phyloP scores from a whole-genome alignment of 2,797 vertebrate genomes.

The Lepilemur ruficaudatus region DNA sequence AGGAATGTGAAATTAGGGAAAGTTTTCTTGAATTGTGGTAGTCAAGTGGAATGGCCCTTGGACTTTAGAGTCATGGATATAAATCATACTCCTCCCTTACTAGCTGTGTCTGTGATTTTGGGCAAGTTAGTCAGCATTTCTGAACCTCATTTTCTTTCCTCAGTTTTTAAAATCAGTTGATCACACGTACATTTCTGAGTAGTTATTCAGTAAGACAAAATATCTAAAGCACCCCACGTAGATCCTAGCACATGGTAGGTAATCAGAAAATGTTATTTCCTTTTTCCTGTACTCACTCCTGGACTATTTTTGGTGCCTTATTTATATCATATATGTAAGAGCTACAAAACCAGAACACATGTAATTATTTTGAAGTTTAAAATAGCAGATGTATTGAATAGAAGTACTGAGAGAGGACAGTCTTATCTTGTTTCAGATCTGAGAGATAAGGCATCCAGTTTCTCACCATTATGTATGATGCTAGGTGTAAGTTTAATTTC shows the following conservation, averaged over 20 bases:
- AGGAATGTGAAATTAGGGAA: not conserved
- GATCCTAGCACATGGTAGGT: not conserved
- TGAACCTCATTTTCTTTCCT: not conserved
- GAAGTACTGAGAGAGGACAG: not conserved
- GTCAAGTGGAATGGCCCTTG: not conserved
- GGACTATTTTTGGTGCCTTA: not conserved
- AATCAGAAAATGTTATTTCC: not conserved
- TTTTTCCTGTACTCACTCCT: not conserved
- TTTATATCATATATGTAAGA: not conserved
- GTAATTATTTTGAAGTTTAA: not conserved
- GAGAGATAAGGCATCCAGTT: not conserved
- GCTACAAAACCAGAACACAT: not conserved
- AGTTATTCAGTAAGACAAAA: not conserved
- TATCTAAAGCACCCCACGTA: not conserved
- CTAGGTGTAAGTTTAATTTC: not conserved
- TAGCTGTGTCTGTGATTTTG: not conserved
- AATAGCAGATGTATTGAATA: not conserved
- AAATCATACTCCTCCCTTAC: not conserved
- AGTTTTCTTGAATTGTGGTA: not conserved
- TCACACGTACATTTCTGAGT: not conserved
- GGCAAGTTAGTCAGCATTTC: not conserved
- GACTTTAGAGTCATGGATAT: not conserved
- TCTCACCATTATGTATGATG: not conserved
- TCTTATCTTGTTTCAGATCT: not conserved
- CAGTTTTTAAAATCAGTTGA: not conserved